phyloP scores from a whole-genome alignment of 2,797 vertebrate genomes.

The Vireo griseus region DNA sequence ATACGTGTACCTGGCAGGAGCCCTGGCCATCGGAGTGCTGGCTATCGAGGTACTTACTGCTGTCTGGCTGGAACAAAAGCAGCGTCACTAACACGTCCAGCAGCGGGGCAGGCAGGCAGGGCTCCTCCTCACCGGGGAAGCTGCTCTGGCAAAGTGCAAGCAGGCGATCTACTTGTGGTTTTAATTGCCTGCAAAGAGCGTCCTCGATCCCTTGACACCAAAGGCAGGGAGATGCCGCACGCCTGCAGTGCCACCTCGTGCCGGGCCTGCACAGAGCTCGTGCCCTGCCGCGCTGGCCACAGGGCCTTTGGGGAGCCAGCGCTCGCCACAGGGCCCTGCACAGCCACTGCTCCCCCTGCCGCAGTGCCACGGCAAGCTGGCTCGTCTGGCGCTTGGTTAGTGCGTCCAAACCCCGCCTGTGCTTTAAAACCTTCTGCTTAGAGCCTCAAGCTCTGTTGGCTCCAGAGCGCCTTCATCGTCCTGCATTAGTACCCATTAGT shows the following conservation, averaged over 20 bases:
- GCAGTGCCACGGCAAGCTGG: not conserved
- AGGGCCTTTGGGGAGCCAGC: fast-evolving
- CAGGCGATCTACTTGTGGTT: not conserved
- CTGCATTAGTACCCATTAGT: not conserved
- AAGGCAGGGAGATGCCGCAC: not conserved
- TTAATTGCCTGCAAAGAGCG: not conserved
- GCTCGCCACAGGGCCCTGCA: fast-evolving
- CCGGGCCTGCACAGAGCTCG: not conserved
- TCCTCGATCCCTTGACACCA: not conserved
- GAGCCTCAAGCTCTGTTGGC: fast-evolving
- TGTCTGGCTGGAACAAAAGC: not conserved
- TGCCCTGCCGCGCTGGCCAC: fast-evolving
- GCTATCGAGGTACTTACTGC: constrained; percentile 83
- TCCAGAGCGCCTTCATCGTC: not conserved
- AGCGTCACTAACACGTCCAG: fast-evolving
- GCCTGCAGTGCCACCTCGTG: constrained; percentile 19
- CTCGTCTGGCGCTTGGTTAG: not conserved
- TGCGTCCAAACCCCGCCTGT: not conserved
- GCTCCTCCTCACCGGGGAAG: not conserved
- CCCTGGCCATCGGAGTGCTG: constrained; percentile 87
- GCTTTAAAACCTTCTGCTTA: not conserved
- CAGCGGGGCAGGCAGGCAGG: not conserved
- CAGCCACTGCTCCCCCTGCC: fast-evolving
- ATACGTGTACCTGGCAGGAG: constrained; percentile 90
- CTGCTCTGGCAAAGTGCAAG: not conserved